A percentile compares a stretch with the other conserved stretches of the same genome.
Conservation (phyloP, 2,113 vertebrate species). For the Corythaixoides concolor region DNA sequence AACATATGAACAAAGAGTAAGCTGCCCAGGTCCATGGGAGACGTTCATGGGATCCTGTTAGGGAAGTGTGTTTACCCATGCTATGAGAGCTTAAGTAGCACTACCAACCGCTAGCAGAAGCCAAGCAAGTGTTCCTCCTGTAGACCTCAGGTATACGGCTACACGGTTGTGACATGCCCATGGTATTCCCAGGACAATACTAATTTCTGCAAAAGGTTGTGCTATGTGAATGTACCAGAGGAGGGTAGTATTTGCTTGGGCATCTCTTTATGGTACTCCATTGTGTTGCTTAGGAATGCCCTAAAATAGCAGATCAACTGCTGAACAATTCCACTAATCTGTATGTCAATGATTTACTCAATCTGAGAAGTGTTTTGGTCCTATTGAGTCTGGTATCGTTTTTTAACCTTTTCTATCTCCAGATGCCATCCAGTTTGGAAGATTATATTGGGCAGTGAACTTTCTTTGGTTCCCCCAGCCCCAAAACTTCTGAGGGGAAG, state of each 20-base stretch:
- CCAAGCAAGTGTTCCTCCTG: not conserved
- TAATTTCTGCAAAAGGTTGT: conserved; percentile 19
- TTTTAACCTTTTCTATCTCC: not conserved
- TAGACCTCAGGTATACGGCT: not conserved
- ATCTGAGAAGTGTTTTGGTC: not conserved
- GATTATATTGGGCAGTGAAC: not conserved
- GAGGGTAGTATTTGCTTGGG: conserved; percentile 66
- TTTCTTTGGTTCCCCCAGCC: not conserved
- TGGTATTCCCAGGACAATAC: not conserved
- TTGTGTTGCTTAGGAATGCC: conserved; percentile 1
- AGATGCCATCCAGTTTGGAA: not conserved
- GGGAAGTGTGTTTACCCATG: not conserved
- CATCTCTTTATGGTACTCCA: conserved; percentile 21
- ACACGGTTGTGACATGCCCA: not conserved
- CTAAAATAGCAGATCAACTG: not conserved
- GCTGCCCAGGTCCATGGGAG: not conserved
- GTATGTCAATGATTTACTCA: not conserved
- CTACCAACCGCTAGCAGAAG: not conserved
- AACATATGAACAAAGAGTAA: not conserved
- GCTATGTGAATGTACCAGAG: conserved; percentile 51
- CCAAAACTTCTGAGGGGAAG: not conserved
- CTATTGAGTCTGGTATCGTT: not conserved
- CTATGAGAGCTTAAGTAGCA: not conserved
- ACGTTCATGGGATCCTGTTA: rapidly evolving
- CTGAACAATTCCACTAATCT: not conserved